phyloP scores from a whole-genome alignment of 2,888 invertebrate species.

The Dynastes maya region DNA sequence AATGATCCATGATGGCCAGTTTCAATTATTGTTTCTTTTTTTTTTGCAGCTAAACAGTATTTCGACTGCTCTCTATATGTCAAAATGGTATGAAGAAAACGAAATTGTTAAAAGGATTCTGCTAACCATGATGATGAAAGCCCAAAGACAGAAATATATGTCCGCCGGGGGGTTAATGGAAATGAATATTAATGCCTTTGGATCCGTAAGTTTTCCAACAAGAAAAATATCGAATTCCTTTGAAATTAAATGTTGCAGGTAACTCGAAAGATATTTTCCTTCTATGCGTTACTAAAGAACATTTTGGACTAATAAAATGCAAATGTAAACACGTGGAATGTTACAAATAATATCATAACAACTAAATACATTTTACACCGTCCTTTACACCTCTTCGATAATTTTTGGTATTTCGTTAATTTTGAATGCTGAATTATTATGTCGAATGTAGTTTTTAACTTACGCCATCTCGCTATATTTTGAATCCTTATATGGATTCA shows the following conservation, averaged over 20 bases:
- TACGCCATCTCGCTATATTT: too few species aligned
- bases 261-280: constrained; percentile 44
- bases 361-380: too few species aligned
- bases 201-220: constrained; percentile 33
- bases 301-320: constrained; percentile 18
- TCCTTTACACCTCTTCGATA: too few species aligned
- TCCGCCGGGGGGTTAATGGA: constrained; percentile 46
- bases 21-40: not conserved
- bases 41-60: not conserved
- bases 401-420: too few species aligned
- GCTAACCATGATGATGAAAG: constrained; percentile 33
- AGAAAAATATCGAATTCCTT: not conserved
- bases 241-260: constrained; percentile 42
- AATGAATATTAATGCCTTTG: constrained; percentile 38
- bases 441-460: too few species aligned
- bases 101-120: constrained; percentile 22
- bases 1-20: too few species aligned
- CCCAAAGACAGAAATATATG: constrained; percentile 40
- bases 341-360: too few species aligned
- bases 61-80: constrained; percentile 39
- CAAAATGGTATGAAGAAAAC: constrained; percentile 47
- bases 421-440: too few species aligned
- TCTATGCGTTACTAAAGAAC: constrained; percentile 41
- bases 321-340: too few species aligned
- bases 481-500: too few species aligned